Percentiles rank a stretch among this genome's conserved stretches.
These are phyloP conservation scores for Drosophila pseudotalamancana DNA, from an alignment of 2,888 invertebrate genomes.

Conservation along the genomic window DNA sequence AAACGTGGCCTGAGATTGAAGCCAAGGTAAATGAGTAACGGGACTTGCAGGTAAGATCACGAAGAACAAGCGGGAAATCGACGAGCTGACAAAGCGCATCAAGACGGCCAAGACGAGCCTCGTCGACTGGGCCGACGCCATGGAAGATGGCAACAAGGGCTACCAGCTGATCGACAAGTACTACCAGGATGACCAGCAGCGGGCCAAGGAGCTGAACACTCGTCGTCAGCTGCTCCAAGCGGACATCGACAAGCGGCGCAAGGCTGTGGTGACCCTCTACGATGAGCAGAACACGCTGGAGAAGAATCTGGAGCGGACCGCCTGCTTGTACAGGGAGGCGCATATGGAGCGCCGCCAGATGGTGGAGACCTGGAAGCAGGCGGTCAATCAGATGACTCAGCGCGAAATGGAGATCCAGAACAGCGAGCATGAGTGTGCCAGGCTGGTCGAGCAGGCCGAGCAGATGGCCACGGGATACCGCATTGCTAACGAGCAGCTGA, in stretches of 20 bases:
- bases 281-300: slow-evolving; percentile 86
- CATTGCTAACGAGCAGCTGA: slow-evolving; percentile 85
- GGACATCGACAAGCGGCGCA: slow-evolving; percentile 84
- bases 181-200: slow-evolving; percentile 89
- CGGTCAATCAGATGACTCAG: slow-evolving; percentile 89
- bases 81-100: slow-evolving; percentile 87
- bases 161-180: slow-evolving; percentile 90
- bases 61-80: slow-evolving; percentile 87
- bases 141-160: slow-evolving; percentile 88
- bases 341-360: slow-evolving; percentile 88
- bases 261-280: slow-evolving; percentile 84
- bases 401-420: slow-evolving; percentile 88
- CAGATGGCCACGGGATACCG: slow-evolving; percentile 84
- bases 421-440: slow-evolving; percentile 83
- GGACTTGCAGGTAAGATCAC: slow-evolving; percentile 85
- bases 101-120: slow-evolving; percentile 87
- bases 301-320: slow-evolving; percentile 85
- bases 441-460: slow-evolving; percentile 69
- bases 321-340: slow-evolving; percentile 85
- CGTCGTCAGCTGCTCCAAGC: slow-evolving; percentile 86
- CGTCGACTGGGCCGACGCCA: slow-evolving; percentile 89
- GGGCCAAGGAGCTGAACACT: slow-evolving; percentile 87
- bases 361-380: slow-evolving; percentile 89
- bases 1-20: too few species aligned
- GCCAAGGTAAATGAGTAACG: neutral